Conservation (phyloP, 2,113 vertebrate genomes). For the Xiphorhynchus elegans region DNA sequence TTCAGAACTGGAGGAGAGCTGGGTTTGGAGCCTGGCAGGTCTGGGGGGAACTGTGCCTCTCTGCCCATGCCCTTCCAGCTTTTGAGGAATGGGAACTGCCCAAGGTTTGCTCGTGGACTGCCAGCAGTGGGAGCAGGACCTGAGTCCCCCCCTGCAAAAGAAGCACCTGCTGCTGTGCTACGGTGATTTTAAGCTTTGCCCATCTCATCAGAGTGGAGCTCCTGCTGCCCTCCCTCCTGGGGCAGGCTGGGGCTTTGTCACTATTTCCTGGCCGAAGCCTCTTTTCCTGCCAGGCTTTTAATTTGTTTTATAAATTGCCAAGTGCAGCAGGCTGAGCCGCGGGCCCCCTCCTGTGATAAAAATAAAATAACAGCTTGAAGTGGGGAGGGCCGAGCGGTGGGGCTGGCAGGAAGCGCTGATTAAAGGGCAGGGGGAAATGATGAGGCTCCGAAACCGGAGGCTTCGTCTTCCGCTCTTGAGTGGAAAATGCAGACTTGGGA, state of each 20-base stretch:
- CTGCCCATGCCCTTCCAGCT: accelerated
- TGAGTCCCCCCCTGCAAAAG: not conserved
- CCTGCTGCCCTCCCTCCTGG: not conserved
- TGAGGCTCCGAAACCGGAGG: not conserved
- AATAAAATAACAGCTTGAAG: constrained; percentile 57
- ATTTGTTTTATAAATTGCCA: constrained; percentile 34
- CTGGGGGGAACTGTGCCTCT: accelerated
- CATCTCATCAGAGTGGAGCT: accelerated
- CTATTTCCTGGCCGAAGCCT: not conserved
- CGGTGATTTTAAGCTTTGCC: not conserved
- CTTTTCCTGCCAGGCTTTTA: not conserved
- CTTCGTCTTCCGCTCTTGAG: constrained; percentile 15
- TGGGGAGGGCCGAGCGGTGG: not conserved
- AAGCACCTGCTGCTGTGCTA: not conserved
- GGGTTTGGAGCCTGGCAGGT: not conserved
- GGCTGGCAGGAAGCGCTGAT: constrained; percentile 41
- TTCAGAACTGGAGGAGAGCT: not conserved
- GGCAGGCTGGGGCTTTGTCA: not conserved
- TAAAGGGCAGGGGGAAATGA: constrained; percentile 51
- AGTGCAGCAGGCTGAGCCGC: not conserved
- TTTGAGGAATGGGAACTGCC: not conserved
- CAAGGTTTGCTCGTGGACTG: accelerated
- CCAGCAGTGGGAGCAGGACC: not conserved
- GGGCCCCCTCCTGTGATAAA: constrained; percentile 35
- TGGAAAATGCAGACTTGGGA: not conserved